A percentile compares a stretch with the other conserved stretches of the same genome.
These are phyloP conservation scores for Chionoecetes opilio DNA, from an alignment of 1,140 invertebrate species.

Conservation along the genomic window DNA sequence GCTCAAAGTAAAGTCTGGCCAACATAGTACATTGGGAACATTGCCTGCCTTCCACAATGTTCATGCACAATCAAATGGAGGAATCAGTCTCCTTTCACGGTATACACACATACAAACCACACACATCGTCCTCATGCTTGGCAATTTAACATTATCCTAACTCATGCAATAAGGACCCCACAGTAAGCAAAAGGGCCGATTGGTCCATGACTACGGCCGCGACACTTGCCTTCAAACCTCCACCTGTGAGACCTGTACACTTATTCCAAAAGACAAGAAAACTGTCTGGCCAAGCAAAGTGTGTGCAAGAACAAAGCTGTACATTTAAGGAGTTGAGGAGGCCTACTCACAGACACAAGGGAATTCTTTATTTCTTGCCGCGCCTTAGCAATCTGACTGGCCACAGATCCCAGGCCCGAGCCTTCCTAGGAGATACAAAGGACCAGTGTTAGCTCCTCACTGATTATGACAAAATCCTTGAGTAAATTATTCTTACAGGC, in stretches of 20 bases:
- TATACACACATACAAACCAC: too few relatives aligned
- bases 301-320: slow-evolving; percentile 6
- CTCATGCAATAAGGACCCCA: not conserved
- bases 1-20: too few relatives aligned
- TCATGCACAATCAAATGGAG: too few relatives aligned
- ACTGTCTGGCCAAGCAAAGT: slow-evolving; percentile 34
- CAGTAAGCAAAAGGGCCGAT: not conserved
- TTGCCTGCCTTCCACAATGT: too few relatives aligned
- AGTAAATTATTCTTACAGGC: not conserved
- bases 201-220: not conserved
- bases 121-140: too few relatives aligned
- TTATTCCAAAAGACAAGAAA: slow-evolving; percentile 8
- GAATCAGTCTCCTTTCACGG: too few relatives aligned
- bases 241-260: not conserved
- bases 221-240: too few relatives aligned
- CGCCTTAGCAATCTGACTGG: slow-evolving; percentile 79
- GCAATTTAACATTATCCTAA: not conserved
- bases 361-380: slow-evolving; percentile 80
- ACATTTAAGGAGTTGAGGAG: slow-evolving; percentile 6
- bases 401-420: slow-evolving; percentile 76
- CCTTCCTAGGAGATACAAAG: slow-evolving; percentile 68
- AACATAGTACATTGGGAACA: too few relatives aligned
- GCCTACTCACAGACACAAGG: slow-evolving; percentile 78
- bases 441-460: slow-evolving; percentile 58
- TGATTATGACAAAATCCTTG: not conserved